A percentile compares a stretch with the other conserved stretches of the same genome.
phyloP scores from a whole-genome alignment of 2,113 vertebrate genomes.

The Platichthys flesus region DNA sequence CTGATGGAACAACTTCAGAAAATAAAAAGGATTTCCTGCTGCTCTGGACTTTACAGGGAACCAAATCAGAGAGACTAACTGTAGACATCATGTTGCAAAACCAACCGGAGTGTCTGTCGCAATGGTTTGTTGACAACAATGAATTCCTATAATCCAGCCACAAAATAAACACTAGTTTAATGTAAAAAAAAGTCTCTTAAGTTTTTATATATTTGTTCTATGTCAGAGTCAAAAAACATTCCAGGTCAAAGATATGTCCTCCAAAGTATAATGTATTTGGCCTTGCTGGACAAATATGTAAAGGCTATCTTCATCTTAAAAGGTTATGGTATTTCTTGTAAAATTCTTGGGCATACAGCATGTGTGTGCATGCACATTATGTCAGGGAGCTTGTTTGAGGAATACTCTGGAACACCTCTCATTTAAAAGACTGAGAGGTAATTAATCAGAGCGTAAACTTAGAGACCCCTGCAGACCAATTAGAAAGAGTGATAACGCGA shows the following conservation, averaged over 20 bases:
- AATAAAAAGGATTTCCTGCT: no score
- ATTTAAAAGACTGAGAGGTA: neutral
- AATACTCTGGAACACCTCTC: slow-evolving; percentile 37
- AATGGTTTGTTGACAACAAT: no score
- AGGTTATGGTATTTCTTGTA: neutral
- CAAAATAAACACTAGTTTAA: no score
- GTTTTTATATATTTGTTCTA: neutral
- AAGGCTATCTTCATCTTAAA: slow-evolving; percentile 10
- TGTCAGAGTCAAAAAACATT: neutral
- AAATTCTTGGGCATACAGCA: neutral
- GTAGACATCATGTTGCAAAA: no score
- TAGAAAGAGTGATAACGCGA: slow-evolving; percentile 33
- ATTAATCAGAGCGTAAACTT: slow-evolving; percentile 60
- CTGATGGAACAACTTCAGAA: no score
- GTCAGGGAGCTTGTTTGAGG: no score
- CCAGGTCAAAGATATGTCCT: neutral
- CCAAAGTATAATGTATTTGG: no score
- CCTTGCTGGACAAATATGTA: no score
- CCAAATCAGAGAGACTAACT: neutral
- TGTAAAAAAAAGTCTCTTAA: no score
- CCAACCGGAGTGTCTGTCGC: no score
- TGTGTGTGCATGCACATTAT: neutral
- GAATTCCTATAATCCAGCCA: no score
- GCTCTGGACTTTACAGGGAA: neutral
- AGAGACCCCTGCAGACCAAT: slow-evolving; percentile 41